Conservation (phyloP, 1,140 invertebrate species). For the Zaprionus capensis region DNA sequence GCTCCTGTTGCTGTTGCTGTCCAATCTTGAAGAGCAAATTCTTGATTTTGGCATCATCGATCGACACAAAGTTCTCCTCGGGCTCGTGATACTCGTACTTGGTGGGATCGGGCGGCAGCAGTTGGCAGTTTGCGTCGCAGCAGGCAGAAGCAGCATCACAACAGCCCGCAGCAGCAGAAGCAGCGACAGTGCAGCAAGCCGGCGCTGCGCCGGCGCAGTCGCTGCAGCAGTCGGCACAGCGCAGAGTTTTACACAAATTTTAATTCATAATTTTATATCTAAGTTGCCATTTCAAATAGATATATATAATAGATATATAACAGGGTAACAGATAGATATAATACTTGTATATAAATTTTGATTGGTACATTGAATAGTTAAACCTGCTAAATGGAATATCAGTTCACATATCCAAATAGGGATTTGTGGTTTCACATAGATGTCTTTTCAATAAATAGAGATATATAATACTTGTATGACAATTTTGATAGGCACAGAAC, state of each 20-base stretch:
- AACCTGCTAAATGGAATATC: too few species aligned
- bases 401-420: too few species aligned
- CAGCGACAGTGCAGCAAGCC: conserved; percentile 34
- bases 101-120: conserved; percentile 44
- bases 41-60: conserved; percentile 79
- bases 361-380: too few species aligned
- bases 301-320: too few species aligned
- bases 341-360: too few species aligned
- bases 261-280: too few species aligned
- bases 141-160: conserved; percentile 51
- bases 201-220: conserved; percentile 43
- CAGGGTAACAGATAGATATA: too few species aligned
- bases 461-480: background rate
- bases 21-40: conserved; percentile 65
- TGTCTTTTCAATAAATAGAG: too few species aligned
- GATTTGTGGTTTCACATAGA: too few species aligned
- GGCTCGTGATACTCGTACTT: conserved; percentile 77
- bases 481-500: background rate
- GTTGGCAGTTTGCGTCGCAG: conserved; percentile 58
- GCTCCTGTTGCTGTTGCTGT: conserved; percentile 61
- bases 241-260: too few species aligned
- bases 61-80: conserved; percentile 80
- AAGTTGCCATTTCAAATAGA: too few species aligned
- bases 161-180: conserved; percentile 22
- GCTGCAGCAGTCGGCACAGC: conserved; percentile 45